Base-by-base conservation (phyloP, 2,797 vertebrate genomes). In the Typhlichthys eigenmanni region DNA sequence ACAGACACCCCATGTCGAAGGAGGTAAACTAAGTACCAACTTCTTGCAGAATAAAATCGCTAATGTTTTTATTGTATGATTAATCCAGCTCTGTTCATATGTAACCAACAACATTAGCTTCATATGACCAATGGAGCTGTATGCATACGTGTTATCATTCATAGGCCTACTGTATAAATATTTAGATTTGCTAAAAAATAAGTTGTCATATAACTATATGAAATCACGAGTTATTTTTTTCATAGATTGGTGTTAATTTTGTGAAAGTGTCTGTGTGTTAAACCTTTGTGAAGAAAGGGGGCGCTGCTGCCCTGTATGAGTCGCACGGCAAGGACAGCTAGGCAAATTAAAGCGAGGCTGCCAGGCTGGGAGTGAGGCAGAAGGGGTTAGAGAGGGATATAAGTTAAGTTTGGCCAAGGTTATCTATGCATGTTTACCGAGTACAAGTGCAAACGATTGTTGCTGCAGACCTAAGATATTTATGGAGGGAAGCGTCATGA, bases 301-400 rank as follows among this genome's bases (percentile, higher is more conserved):
- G 64, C 11, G 69, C 66, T 74, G 54, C 72, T 78, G 74, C 46
- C 68, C 76, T 79, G 75, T 88, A 87, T 85, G 86, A 89, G 86
- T 86, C 86, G 73, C 55, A 59, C 61, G 69, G 60, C 46, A 64
- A 19, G 38, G 17, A 8, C 49, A 50, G 51, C 49, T 55, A 58
- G 1, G 32, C 32, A 11, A 11, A 17, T 19, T 11, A 48, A 47
- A 55, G 45, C 12, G 67, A 70, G 54, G 55, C 61, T 83, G 72
- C 63, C 71, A 60, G 78, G 55, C 73, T 59, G 74, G 45, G 62
- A 74, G 54, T 67, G 66, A 78, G 77, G 55, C 9, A 73, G 58
- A 49, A 58, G 62, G 59, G 69, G 61, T 76, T 67, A 43, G 64
- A 55, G 69, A 73, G 69, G 70, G 77, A 79, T 78, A 80, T 60